Base-by-base conservation (phyloP, 2,797 vertebrate genomes). In the Mormyrops boulengeri region DNA sequence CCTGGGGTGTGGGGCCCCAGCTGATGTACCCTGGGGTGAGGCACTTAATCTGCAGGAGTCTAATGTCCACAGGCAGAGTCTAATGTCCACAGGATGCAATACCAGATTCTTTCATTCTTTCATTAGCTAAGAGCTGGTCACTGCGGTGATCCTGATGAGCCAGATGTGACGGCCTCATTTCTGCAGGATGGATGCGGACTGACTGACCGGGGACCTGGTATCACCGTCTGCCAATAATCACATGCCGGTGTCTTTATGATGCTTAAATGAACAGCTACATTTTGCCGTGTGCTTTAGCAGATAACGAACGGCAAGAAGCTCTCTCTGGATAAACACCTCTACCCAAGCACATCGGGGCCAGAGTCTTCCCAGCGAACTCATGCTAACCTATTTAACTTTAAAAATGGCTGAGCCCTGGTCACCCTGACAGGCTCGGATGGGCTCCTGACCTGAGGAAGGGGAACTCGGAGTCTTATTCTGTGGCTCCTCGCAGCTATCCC, bases 321-420 rank as follows among this genome's bases (percentile, higher is more conserved):
- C 69, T 26, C 34, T 80, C 73, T 80, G 73, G 38, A 80, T 19
- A 80, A 80, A 44, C 73, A 80, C 38, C 73, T 80, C 38, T 69
- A 80, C 2, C 73, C 34, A 80, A 80, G 73, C 17, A 80, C 73
- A 80, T n/a, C 38, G 7, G 69, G 73, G 73, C 38, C 14, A 80
- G 38, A 6, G 38, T 80, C 38, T 41, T 38, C 38, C 14, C 73
- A 80, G 73, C 6, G 2, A 80, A 80, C 73, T 80, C 73, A 80
- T 80, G 73, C 14, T 80, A 44, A 80, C 34, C 66, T 44, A 80
- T 80, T 80, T 80, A 80, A 80, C 73, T 80, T 44, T 80, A 80
- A 80, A 80, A 80, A 80, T 80, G 73, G 38, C 73, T 30, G 26
- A 1, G 26, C 30, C 66, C 66, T 69, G 66, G 66, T 11, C 66